Conservation (phyloP, 1,140 invertebrate genomes). For the Macrobrachium nipponense region DNA sequence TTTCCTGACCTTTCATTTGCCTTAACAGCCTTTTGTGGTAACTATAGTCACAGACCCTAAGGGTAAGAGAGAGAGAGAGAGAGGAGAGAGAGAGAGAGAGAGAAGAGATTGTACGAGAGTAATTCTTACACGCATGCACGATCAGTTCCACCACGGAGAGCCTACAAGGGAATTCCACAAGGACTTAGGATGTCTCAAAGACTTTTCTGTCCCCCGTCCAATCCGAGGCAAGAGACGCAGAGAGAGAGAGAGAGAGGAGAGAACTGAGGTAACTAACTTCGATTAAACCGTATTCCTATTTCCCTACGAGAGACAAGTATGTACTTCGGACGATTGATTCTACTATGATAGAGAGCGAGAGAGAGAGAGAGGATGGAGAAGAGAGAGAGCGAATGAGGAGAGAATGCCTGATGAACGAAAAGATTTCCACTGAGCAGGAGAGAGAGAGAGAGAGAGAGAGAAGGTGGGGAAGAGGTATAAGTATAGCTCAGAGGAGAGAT, state of each 20-base stretch:
- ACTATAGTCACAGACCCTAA: not conserved
- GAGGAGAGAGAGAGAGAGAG: slow-evolving; percentile 10
- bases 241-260: not conserved
- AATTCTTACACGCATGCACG: no score
- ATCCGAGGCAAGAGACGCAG: no score
- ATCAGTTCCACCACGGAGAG: no score
- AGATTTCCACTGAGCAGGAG: not conserved
- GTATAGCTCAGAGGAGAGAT: slow-evolving; percentile 10
- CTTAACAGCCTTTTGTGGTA: no score
- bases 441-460: not conserved
- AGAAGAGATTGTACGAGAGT: no score
- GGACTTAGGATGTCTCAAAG: no score
- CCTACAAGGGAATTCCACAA: no score
- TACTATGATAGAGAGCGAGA: not conserved
- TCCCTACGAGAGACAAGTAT: no score
- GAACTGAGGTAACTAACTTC: no score
- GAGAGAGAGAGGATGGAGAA: not conserved
- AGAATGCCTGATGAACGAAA: not conserved
- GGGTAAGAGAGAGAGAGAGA: not conserved
- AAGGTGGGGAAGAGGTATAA: not conserved
- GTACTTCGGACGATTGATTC: not conserved
- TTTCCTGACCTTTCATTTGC: no score
- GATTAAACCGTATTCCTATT: no score
- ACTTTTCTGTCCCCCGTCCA: no score
- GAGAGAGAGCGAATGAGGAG: not conserved